Percentiles rank a stretch among this genome's conserved stretches.
These are phyloP conservation scores for Idaea straminata DNA, from an alignment of 2,888 invertebrate species.

Conservation along the genomic window DNA sequence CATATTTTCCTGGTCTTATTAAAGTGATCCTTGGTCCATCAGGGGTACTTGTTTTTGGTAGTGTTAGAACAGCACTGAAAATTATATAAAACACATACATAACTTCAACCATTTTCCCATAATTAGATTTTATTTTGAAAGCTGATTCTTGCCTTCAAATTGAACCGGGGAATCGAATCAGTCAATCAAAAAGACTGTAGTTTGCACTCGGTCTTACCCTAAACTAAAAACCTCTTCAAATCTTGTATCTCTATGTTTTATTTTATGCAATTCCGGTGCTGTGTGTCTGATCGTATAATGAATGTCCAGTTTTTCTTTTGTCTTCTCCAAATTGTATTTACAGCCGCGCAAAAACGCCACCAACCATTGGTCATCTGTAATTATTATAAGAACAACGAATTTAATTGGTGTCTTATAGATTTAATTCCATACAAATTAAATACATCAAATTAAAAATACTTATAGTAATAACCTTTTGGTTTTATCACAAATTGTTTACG, in stretches of 20 bases:
- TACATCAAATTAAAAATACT: no score
- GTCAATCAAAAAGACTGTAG: not conserved
- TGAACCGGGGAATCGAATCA: no score
- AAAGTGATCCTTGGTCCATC: slow-evolving; percentile 68
- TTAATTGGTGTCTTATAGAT: no score
- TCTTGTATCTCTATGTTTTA: slow-evolving; percentile 38
- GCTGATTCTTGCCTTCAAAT: not conserved
- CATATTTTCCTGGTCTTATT: slow-evolving; percentile 69
- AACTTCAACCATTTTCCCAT: no score
- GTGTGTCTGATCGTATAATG: slow-evolving; percentile 75
- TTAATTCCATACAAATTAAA: no score
- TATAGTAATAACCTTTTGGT: no score
- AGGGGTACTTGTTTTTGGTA: slow-evolving; percentile 48
- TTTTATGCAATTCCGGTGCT: slow-evolving; percentile 70
- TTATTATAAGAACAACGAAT: not conserved
- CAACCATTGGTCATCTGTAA: slow-evolving; percentile 81
- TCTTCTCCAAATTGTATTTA: slow-evolving; percentile 81
- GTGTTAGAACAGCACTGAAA: slow-evolving; percentile 38
- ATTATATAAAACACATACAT: slow-evolving; percentile 6
- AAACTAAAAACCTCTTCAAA: slow-evolving; percentile 47
- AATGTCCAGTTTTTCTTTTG: slow-evolving; percentile 82
- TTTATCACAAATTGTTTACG: no score
- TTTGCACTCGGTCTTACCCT: slow-evolving; percentile 35
- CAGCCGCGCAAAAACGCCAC: slow-evolving; percentile 82
- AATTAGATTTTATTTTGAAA: no score